Evolutionary conservation across 2,113 vertebrate genomes (phyloP), one percentile per base, ranked within the genome.

Genomic region (Manacus vitellinus): DNA sequence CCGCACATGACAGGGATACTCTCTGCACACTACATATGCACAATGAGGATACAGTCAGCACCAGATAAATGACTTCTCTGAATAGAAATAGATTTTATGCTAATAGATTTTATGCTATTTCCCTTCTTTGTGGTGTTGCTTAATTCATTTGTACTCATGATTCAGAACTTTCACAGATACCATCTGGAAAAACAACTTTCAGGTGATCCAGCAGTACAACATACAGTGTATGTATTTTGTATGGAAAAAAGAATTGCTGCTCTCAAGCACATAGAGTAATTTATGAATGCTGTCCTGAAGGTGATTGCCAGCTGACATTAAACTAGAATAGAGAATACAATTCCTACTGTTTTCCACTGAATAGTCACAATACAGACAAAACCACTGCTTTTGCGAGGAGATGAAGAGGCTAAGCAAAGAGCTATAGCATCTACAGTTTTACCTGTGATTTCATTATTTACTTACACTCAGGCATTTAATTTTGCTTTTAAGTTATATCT

Each of bases 1-100:
- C 54, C 3, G 0, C 37, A 37, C 41, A 18, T 1, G 0, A 17
- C 8, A 5, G 31, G 14, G 9, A 71, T 41, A 44, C 6, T 52
- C 74, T 41, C n/a, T 8, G 3, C 54, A 2, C 58, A 18, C 30
- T 65, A 16, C 30, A 54, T 49, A 4, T 28, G 25, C 41, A 63
- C 31, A 75, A 35, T 0, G 6, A 54, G 47, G 59, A 56, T 31
- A 72, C 6, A 49, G 44, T 47, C 85, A 65, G 35, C 41, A 12
- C 8, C 35, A 30, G 14, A 77, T 31, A 70, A 91, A 67, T 8
- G 2, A 30, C 17, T 61, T 55, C 28, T 76, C 54, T 51, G 23
- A 89, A 28, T 1, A 61, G 18, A 79, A 95, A 77, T 33, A 58
- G 17, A 39, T 65, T 66, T 73, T 37, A 62, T 11, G 43, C 21